Conservation (phyloP, 2,888 invertebrate genomes). For the Napeogenes inachia region DNA sequence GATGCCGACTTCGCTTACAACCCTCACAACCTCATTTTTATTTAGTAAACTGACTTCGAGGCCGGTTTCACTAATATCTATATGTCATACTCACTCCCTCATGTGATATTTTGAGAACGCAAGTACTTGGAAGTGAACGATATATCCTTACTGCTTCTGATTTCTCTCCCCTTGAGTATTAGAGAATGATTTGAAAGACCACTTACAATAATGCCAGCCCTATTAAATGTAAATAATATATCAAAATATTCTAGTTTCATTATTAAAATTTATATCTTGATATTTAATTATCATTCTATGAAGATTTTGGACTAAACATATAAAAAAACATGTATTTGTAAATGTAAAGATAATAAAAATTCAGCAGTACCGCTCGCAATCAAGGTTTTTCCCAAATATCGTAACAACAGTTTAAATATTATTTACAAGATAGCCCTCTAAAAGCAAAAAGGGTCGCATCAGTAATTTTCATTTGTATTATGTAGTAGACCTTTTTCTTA, state of each 20-base stretch:
- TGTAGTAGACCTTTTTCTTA: conserved; percentile 19
- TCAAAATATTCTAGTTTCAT: too few species aligned
- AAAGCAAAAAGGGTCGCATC: not conserved
- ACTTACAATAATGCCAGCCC: conserved; percentile 17
- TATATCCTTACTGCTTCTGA: conserved; percentile 51
- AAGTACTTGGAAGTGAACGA: conserved; percentile 63
- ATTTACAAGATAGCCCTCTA: not conserved
- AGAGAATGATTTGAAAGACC: conserved; percentile 49
- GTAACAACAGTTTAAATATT: not conserved
- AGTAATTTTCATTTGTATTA: conserved; percentile 20
- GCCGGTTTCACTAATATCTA: conserved; percentile 67
- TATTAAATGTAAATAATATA: conserved; percentile 4
- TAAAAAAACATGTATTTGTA: too few species aligned
- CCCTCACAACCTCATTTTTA: conserved; percentile 71
- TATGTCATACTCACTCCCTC: conserved; percentile 55
- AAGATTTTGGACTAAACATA: too few species aligned
- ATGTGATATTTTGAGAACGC: conserved; percentile 70
- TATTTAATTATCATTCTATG: too few species aligned
- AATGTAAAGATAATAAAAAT: too few species aligned
- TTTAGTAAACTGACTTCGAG: conserved; percentile 76
- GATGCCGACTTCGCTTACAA: conserved; percentile 56
- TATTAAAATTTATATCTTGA: too few species aligned
- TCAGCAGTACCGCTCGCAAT: too few species aligned
- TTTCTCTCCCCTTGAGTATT: conserved; percentile 53
- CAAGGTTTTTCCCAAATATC: not conserved